Evolutionary conservation across 2,797 vertebrate genomes (phyloP).

Genomic region (Poliocrania exsul): DNA sequence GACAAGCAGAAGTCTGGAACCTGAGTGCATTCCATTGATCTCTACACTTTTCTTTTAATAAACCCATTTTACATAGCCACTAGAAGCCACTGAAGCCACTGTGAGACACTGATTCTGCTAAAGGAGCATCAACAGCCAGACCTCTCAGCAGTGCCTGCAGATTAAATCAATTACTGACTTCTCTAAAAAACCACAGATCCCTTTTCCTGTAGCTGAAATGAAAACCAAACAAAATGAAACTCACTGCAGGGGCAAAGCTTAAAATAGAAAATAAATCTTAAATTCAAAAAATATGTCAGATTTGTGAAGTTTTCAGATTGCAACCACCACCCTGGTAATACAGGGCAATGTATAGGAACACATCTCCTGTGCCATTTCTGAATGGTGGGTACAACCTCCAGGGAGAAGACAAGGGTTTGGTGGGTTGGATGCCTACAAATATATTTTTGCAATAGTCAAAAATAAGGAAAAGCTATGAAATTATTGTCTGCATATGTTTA

Average conservation of each 20-base stretch:
- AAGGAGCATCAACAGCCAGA: background rate
- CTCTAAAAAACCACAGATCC: background rate
- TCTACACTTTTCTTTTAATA: background rate
- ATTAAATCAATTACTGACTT: background rate
- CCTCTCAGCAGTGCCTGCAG: background rate
- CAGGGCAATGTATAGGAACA: rapidly evolving
- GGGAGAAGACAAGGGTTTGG: background rate
- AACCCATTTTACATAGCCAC: background rate
- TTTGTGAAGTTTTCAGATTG: background rate
- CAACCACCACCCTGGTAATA: background rate
- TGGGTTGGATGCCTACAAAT: background rate
- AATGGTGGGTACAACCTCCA: background rate
- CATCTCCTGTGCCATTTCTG: background rate
- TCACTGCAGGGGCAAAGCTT: background rate
- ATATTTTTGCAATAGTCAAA: background rate
- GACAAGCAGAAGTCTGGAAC: background rate
- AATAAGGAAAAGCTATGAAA: background rate
- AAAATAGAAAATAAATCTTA: background rate
- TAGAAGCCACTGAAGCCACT: background rate
- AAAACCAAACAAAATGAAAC: background rate
- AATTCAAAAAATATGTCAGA: background rate
- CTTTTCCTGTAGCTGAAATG: background rate
- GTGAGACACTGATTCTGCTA: background rate
- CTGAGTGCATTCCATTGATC: background rate
- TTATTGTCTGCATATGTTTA: background rate